Evolutionary conservation across 2,888 invertebrate species (phyloP).

Genomic region (Nomada lathburiana): DNA sequence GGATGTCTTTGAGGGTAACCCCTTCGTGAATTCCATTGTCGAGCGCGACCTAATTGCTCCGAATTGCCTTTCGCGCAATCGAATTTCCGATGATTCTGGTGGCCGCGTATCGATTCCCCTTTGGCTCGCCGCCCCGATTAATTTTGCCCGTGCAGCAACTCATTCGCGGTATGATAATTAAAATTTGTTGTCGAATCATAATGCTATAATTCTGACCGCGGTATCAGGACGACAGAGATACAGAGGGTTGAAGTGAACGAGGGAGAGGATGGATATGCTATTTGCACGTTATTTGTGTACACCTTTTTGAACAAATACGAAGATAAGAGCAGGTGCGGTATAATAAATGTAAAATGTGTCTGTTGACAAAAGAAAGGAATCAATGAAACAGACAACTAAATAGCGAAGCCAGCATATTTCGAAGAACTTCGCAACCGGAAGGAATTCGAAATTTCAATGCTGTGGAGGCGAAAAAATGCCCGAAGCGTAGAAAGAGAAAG

Average conservation of each 20-base stretch:
- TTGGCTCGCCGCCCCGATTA: conserved; percentile 66
- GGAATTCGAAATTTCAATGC: background rate
- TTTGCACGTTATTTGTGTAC: background rate
- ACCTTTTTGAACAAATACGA: too few species aligned
- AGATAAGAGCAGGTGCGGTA: background rate
- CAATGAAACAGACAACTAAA: too few species aligned
- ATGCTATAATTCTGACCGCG: conserved; percentile 52
- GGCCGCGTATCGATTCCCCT: conserved; percentile 51
- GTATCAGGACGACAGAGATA: background rate
- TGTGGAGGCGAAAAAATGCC: background rate
- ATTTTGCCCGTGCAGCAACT: conserved; percentile 70
- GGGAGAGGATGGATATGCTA: too few species aligned
- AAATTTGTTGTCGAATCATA: conserved; percentile 79
- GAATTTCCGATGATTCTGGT: conserved; percentile 48
- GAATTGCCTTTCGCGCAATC: conserved; percentile 38
- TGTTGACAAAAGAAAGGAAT: background rate
- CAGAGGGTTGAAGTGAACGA: background rate
- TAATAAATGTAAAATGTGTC: background rate
- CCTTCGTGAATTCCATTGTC: conserved; percentile 37
- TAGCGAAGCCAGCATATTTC: too few species aligned
- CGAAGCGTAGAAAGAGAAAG: too few species aligned
- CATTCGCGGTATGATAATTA: conserved; percentile 77
- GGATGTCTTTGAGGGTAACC: conserved; percentile 31
- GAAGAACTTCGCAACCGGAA: background rate
- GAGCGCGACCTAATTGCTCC: conserved; percentile 37